A percentile compares a stretch with the other conserved stretches of the same genome.
phyloP scores from a whole-genome alignment of 2,113 vertebrate species.

The Gopherus flavomarginatus region DNA sequence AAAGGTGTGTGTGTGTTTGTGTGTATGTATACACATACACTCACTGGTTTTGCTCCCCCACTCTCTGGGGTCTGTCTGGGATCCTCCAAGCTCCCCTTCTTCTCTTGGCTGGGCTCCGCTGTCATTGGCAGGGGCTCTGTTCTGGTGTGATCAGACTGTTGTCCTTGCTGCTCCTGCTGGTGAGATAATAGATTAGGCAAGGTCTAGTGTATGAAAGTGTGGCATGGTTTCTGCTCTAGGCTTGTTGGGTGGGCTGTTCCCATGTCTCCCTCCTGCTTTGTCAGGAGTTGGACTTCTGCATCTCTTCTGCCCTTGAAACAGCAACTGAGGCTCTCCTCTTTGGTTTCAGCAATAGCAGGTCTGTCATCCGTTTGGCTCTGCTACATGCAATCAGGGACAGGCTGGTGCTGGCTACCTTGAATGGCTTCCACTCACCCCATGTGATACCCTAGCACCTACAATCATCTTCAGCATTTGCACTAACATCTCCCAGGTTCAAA shows the following conservation, averaged over 20 bases:
- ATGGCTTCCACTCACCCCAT: background rate
- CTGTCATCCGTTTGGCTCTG: background rate
- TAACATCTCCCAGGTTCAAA: background rate
- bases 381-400: background rate
- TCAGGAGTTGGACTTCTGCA: background rate
- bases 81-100: background rate
- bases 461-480: background rate
- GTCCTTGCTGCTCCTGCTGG: background rate
- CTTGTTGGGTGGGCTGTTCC: background rate
- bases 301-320: background rate
- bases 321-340: background rate
- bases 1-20: no score
- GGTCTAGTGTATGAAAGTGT: background rate
- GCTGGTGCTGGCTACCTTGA: background rate
- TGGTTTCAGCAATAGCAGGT: background rate
- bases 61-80: background rate
- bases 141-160: background rate
- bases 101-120: background rate
- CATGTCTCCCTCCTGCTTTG: rapidly evolving
- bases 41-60: background rate
- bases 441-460: background rate
- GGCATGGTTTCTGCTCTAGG: background rate
- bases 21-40: background rate
- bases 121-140: no score
- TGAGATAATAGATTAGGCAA: background rate